phyloP scores from a whole-genome alignment of 2,113 vertebrate genomes.

The Paradoxurus hermaphroditus region DNA sequence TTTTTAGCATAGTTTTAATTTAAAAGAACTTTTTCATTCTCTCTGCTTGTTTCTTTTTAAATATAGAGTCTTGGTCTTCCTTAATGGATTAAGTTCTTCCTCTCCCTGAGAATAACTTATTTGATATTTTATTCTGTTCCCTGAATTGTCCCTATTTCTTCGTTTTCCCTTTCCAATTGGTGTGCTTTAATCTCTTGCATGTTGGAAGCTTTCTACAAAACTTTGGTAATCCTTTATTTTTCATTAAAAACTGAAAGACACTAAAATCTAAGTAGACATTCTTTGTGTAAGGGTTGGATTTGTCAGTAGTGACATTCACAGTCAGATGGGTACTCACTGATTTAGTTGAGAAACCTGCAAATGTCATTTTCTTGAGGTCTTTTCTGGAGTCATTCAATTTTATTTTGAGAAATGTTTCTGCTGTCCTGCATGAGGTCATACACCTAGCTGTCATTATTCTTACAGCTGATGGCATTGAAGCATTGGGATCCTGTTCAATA shows the following conservation, averaged over 20 bases:
- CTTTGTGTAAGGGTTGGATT: neutral
- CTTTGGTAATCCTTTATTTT: neutral
- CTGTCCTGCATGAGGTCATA: neutral
- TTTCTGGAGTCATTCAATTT: neutral
- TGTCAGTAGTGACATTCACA: neutral
- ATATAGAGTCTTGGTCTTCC: neutral
- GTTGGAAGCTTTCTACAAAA: neutral
- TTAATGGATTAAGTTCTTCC: neutral
- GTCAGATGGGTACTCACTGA: neutral
- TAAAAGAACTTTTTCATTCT: neutral
- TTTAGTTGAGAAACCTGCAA: neutral
- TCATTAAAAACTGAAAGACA: neutral
- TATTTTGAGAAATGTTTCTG: neutral
- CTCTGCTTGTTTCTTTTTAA: neutral
- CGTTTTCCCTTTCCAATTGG: neutral
- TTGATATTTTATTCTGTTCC: neutral
- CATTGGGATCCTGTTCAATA: neutral
- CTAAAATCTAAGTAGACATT: neutral
- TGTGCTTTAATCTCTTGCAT: neutral
- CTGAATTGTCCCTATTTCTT: neutral
- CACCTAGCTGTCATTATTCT: neutral
- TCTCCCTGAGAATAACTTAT: neutral
- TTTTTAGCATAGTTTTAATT: neutral
- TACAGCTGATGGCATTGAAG: neutral
- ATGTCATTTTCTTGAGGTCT: neutral